Conservation (phyloP, 2,113 vertebrate species). For the Melanotaenia duboulayi region DNA sequence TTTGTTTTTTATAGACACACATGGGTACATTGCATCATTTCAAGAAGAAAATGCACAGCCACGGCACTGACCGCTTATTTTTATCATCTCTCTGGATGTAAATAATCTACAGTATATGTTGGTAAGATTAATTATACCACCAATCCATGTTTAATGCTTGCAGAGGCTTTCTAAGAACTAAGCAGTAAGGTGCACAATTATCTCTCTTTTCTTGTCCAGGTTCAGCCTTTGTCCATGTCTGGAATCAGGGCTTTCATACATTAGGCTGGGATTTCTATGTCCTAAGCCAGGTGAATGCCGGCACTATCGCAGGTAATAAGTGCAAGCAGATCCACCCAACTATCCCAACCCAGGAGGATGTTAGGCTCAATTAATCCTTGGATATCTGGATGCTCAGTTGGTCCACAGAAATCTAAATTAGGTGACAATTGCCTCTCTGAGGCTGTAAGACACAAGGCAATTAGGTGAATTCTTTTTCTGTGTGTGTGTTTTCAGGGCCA, state of each 20-base stretch:
- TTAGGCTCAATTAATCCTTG: constrained; percentile 31
- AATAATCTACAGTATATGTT: too few species aligned
- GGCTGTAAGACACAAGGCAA: constrained; percentile 15
- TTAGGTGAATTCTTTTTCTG: background rate
- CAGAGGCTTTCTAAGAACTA: constrained; percentile 32
- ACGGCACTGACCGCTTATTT: too few species aligned
- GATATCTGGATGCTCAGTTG: constrained; percentile 21
- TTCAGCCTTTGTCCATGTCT: constrained; percentile 48
- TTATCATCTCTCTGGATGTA: too few species aligned
- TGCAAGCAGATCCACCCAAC: background rate
- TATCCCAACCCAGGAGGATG: background rate
- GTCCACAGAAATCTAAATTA: constrained; percentile 3
- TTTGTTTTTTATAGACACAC: too few species aligned
- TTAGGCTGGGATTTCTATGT: constrained; percentile 34
- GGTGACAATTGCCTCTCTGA: background rate
- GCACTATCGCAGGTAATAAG: constrained; percentile 32
- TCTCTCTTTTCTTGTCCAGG: constrained; percentile 18
- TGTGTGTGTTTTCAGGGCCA: constrained; percentile 1
- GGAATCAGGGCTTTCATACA: constrained; percentile 29
- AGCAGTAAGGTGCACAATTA: constrained; percentile 18
- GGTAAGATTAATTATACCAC: too few species aligned
- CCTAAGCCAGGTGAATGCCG: constrained; percentile 43
- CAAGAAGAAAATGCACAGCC: too few species aligned
- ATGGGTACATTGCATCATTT: too few species aligned
- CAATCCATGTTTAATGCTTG: constrained; percentile 16